phyloP scores from a whole-genome alignment of 2,888 invertebrate genomes.

The Phrixothrix hirtus region DNA sequence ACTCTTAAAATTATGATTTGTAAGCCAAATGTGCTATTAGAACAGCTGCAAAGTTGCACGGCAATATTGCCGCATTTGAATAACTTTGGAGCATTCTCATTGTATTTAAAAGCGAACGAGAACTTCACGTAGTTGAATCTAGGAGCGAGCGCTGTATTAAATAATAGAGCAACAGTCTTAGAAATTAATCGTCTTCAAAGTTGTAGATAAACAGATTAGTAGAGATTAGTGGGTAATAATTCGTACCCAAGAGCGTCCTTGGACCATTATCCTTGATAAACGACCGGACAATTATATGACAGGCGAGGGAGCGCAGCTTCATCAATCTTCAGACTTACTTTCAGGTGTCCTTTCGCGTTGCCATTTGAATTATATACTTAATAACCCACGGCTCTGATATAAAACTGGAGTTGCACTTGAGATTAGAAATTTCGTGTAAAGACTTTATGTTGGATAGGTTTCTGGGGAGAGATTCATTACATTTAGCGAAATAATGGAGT shows the following conservation, averaged over 20 bases:
- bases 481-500: neutral
- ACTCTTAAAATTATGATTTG: conserved; percentile 10
- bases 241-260: conserved; percentile 37
- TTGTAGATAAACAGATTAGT: conserved; percentile 35
- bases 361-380: conserved; percentile 29
- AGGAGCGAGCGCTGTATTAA: neutral
- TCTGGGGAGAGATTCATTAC: conserved; percentile 15
- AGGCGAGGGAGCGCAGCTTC: conserved; percentile 25
- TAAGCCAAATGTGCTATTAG: neutral
- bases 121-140: neutral
- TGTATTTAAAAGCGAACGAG: neutral
- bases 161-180: conserved; percentile 2
- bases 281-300: conserved; percentile 51
- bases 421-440: conserved; percentile 12
- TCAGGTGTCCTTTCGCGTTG: conserved; percentile 8
- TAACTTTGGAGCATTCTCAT: neutral
- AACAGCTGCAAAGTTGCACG: neutral
- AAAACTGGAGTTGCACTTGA: conserved; percentile 14
- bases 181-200: conserved; percentile 19
- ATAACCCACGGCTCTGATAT: conserved; percentile 23
- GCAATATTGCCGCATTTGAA: neutral
- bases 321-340: conserved; percentile 31
- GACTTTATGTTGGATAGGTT: conserved; percentile 14
- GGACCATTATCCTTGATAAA: conserved; percentile 51
- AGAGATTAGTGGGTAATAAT: conserved; percentile 25